Base-by-base conservation (phyloP, 2,888 invertebrate genomes). In the Agrotis puta region DNA sequence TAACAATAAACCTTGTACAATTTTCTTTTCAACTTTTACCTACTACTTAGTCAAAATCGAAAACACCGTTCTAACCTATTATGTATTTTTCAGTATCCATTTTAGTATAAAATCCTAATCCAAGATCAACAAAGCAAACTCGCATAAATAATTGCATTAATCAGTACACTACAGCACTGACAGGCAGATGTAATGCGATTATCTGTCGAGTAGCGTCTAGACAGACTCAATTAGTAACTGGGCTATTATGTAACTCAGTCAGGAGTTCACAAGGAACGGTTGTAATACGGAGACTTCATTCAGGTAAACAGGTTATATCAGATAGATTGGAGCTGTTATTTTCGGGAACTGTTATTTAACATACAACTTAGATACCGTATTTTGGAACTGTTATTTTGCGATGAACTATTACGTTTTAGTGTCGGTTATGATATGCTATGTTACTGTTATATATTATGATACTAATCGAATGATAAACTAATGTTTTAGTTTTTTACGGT, bases 141-240 rank as follows among this genome's bases (percentile, higher is more conserved):
- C 45, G 39, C 14, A n/a, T 74, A 65, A 48, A 75, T 75, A 63
- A 83, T 70, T 66, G 58, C 57, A 53, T 76, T 81, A 70, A 76
- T 81, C 68, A 61, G 62, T 59, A 72, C 68, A 63, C 58, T 69
- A 58, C 22, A 27, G 18, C 24, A 64, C 64, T 48, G 72, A 67
- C 63, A 74, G 57, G 62, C 56, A 79, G 66, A 72, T 74, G 56
- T 80, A 83, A 85, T 61, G 18, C 73, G 63, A 85, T 85, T 82
- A 82, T 56, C 61, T 59, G 75, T 74, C 73, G 83, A 85, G 82
- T 80, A 70, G 72, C 63, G 84, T 85, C 85, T 85, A 85, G 85
- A 83, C 85, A 74, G 78, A 69, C 82, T 73, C 75, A 75, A 80
- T 85, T 85, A 83, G 70, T 65, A 73, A 75, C 74, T 81, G 76